These are phyloP conservation scores for Urocolius indicus DNA, from an alignment of 2,113 vertebrate species.

Conservation along the genomic window DNA sequence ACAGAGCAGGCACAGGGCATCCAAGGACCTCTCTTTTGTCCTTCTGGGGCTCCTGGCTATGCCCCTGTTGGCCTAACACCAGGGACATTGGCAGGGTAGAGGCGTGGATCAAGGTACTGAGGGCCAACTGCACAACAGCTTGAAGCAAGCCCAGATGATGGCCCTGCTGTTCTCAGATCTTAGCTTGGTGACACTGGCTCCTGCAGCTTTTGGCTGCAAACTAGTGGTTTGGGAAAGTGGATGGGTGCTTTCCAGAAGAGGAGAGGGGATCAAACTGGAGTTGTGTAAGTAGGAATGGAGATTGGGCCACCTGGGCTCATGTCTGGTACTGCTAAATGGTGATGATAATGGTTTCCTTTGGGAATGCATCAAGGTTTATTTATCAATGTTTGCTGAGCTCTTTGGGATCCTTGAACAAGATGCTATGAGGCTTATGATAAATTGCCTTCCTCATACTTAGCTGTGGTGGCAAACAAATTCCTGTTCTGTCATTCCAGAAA, in stretches of 20 bases:
- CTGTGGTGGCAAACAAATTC: background rate
- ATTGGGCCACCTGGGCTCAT: background rate
- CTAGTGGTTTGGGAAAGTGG: background rate
- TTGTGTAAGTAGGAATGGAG: background rate
- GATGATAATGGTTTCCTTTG: background rate
- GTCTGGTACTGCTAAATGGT: background rate
- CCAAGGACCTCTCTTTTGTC: background rate
- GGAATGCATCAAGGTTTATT: background rate
- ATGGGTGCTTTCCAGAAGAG: background rate
- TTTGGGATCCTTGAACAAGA: slow-evolving; percentile 18
- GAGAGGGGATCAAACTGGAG: background rate
- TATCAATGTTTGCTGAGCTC: background rate
- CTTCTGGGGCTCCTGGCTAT: background rate
- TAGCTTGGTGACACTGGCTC: background rate
- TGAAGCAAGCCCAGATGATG: background rate
- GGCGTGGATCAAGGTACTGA: background rate
- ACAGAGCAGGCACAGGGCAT: background rate
- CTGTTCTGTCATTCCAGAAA: background rate
- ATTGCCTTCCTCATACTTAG: background rate
- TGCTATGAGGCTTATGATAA: background rate
- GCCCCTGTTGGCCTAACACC: fast-evolving
- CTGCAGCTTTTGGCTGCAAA: background rate
- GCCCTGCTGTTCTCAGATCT: background rate
- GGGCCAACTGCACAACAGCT: background rate
- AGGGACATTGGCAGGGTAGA: background rate